Base-by-base conservation (phyloP, 1,140 invertebrate species). In the Drosophila leontia region DNA sequence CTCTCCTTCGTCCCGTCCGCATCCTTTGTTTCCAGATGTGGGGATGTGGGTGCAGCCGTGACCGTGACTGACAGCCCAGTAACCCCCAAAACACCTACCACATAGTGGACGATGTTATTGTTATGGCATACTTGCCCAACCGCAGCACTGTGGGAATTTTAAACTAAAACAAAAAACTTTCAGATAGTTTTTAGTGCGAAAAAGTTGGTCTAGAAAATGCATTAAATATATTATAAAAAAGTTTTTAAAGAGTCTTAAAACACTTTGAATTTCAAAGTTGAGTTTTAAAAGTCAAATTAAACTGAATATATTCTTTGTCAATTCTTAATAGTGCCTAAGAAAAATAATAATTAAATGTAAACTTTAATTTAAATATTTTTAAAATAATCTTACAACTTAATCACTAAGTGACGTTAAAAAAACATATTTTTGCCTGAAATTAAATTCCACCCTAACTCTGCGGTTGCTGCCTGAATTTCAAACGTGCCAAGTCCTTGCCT, bases 51-150 rank as follows among this genome's bases (percentile, higher is more conserved):
- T 69, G 61, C 47, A 86, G 75, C 78, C 83, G 42, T 86, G 82
- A 82, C 82, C 78, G 51, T 86, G 82, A 86, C 70, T 82, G 82
- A 81, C 82, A 72, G 78, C 39, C 61, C 67, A 56, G 65, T 76
- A 69, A 78, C 82, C 82, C 78, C 64, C 53, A 56, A 56, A 75
- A 57, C 74, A 78, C 63, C 68, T 68, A 63, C 48, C 57, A 63
- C 63, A 58, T 60, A 62, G 47, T 57, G 55, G 62, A 51, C 42
- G 32, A 39, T 63, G 74, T 78, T 77, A 77, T 78, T 69, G 74
- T 78, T 76, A 51, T 67, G 37, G 51, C 58, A 67, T 53, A 45
- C 62, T 47, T 51, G 35, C 39, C 15, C 19, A 17, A 29, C 51
- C 56, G 55, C 56, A 63, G 37, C 39, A 67, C 29, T 72, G 60